Evolutionary conservation across 2,113 vertebrate species (phyloP), one percentile per base, ranked within the genome.

Genomic region (Ophiodon elongatus): DNA sequence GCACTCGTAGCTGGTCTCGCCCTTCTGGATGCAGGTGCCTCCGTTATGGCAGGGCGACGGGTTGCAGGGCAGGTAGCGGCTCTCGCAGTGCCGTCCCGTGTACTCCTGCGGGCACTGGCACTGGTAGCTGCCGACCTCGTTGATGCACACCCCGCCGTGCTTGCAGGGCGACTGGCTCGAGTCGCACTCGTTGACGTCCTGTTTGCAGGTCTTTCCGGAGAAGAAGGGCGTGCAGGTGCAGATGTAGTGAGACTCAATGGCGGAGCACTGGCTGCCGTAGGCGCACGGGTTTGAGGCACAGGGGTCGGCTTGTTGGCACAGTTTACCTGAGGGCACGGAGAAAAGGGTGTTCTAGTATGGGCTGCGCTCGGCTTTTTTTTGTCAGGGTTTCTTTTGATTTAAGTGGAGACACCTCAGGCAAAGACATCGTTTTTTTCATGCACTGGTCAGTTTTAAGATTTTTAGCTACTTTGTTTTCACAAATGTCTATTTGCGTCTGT

Each of bases 201-300:
- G 96, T 77, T 96, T 95, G 95, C 98, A 99, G 84, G 95, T 97
- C 85, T 96, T 93, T 2, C 98, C 98, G 0, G 96, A 96, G 95
- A 98, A 99, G 91, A 95, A 95, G 0, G 94, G 0, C 0, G 94
- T 94, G 94, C 98, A 99, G 15, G 89, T 74, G 76, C 98, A 99
- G 82, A 97, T 9, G 87, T 96, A 98, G 4, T 95, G 88, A 4
- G 96, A 94, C 3, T 97, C 97, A 0, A 97, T 96, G 35, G 95
- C 93, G 10, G 96, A 94, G 70, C 98, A 99, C 79, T 94, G 95
- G 27, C 97, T 98, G 0, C 96, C 96, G 0, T 99, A 98, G 93
- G 96, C 97, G 0, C 98, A 99, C 0, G 98, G 98, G 89, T 98
- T 99, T 54, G 98, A 99, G 84, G 98, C 96, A 0, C 98, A 99